Base-by-base conservation (phyloP, 1,140 invertebrate species). In the Atta cephalotes region DNA sequence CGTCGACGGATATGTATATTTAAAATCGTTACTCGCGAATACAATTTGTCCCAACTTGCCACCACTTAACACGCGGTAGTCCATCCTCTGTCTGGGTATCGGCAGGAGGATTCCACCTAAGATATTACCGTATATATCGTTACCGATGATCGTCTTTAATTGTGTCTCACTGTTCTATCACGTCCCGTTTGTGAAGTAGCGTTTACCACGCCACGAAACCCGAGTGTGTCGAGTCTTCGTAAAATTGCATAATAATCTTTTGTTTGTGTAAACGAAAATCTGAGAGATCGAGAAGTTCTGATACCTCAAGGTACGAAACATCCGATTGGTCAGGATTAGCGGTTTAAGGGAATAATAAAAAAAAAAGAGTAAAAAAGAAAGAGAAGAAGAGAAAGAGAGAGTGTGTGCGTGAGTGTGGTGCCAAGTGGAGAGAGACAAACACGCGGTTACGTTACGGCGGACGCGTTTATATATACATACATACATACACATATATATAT, bases 181-280 rank as follows among this genome's bases (percentile, higher is more conserved):
- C 49, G 58, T 28, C 68, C 81, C 70, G 51, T 88, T 87, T 85
- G 84, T 88, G 18, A 66, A 85, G 68, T 88, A 74, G 81, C 85
- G 31, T 88, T 90, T 90, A 70, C 21, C 58, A 60, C 65, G 21
- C 63, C 31, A 65, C n/a, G n/a, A 82, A 39, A 77, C 62, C 51
- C 16, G 18, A 35, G 70, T 81, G 63, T 86, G 76, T 89, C 86
- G 88, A 88, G 86, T 90, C 89, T 87, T 91, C 68, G 70, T 85
- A 76, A 88, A 89, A 85, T 81, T 89, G 86, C 88, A 86, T 88
- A 91, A 89, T 91, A 89, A 25, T 71, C 53, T 85, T 84, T 74
- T 86, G 12, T 70, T 70, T 88, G 72, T 85, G 56, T 87, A 78
- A 60, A n/a, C 21, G 25, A 31, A 58, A 28, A 35, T 81, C 68